Evolutionary conservation across 1,140 invertebrate species (phyloP).

Genomic region (Octopus sinensis): DNA sequence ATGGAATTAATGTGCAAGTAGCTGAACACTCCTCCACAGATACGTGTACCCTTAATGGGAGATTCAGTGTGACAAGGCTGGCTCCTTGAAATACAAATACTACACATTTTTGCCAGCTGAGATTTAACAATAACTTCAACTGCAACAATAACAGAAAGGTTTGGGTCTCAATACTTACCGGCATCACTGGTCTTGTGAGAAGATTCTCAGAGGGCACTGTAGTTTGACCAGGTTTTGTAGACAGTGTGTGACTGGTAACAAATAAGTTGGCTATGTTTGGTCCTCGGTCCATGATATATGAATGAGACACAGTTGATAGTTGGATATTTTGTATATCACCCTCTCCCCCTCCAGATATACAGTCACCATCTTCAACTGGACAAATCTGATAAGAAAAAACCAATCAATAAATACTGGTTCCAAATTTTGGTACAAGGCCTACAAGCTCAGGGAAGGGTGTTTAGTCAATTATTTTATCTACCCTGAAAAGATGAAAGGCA

Average conservation of each 20-base stretch:
- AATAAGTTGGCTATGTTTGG: not conserved
- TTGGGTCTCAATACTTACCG: not conserved
- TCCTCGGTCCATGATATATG: not conserved
- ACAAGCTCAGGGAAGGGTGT: not conserved
- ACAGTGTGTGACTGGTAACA: not conserved
- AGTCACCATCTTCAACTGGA: not conserved
- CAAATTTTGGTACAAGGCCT: not conserved
- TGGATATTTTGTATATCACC: not conserved
- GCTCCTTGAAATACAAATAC: too few species aligned
- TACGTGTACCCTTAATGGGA: too few species aligned
- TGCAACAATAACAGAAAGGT: too few species aligned
- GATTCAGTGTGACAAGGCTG: too few species aligned
- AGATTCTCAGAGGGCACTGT: not conserved
- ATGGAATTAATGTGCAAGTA: too few species aligned
- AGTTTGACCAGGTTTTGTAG: not conserved
- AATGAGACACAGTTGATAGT: not conserved
- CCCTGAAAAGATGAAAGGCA: not conserved
- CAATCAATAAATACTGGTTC: not conserved
- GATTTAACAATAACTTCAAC: too few species aligned
- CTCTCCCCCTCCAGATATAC: not conserved
- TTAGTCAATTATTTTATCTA: not conserved
- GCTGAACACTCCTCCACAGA: too few species aligned
- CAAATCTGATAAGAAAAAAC: not conserved
- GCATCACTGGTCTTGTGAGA: constrained; percentile 6
- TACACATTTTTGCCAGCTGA: too few species aligned